phyloP scores from a whole-genome alignment of 2,113 vertebrate species.

The Callorhinus ursinus region DNA sequence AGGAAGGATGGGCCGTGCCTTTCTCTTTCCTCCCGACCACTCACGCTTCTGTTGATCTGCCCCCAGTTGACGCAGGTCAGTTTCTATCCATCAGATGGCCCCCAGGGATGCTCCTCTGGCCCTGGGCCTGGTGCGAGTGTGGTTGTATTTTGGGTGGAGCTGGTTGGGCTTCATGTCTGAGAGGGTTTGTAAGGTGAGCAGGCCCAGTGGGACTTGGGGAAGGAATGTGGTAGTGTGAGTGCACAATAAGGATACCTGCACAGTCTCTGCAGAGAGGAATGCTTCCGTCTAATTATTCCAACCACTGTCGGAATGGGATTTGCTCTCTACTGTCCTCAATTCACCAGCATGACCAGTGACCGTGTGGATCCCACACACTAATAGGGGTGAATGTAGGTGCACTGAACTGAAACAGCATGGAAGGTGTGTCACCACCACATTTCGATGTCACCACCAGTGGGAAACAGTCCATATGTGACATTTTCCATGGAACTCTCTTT shows the following conservation, averaged over 20 bases:
- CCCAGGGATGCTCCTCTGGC: background rate
- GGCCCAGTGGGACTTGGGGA: background rate
- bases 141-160: background rate
- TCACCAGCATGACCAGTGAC: background rate
- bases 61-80: background rate
- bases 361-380: background rate
- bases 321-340: background rate
- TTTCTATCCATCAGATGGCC: background rate
- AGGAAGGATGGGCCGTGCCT: background rate
- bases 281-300: background rate
- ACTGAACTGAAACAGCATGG: background rate
- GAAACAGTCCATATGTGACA: background rate
- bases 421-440: background rate
- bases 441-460: background rate
- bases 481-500: background rate
- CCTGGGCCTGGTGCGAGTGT: background rate
- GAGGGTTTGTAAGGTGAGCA: background rate
- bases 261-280: background rate
- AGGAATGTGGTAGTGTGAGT: background rate
- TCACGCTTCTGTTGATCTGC: background rate
- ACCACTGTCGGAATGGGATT: background rate
- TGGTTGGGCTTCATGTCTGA: background rate
- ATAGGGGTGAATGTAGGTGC: fast-evolving
- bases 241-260: fast-evolving
- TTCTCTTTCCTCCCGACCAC: background rate